Base-by-base conservation (phyloP, 2,888 invertebrate genomes). In the Nesidiocoris tenuis region DNA sequence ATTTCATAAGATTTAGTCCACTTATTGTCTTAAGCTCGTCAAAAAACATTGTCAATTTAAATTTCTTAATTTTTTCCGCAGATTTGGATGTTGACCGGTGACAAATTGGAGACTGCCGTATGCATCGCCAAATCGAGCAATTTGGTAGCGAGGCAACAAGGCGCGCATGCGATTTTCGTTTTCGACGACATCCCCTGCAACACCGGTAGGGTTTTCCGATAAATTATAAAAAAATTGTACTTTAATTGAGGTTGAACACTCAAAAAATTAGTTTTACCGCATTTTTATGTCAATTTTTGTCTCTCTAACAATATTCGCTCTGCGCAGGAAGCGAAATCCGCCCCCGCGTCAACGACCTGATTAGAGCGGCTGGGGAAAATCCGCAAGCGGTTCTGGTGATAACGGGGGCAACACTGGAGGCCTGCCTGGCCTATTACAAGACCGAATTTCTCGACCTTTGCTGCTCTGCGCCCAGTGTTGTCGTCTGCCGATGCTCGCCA, bases 71-170 rank as follows among this genome's bases (percentile, higher is more conserved):
- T 12, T 63, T 63, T 63, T 63, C 16, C 7, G 21, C 57, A 74
- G 88, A 87, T 90, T 67, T 90, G 90, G 90, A 92, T 91, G 91
- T 84, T 91, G 79, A 91, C 91, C 1, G 89, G 89, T 2, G 91
- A 91, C 82, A 91, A 90, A 85, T 83, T 98, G 78, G 99, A 99
- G 86, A 99, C 99, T 0, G 99, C 99, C 0, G 93, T 95, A 23
- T 98, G 98, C 83, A 99, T 99, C 82, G 98, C 99, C 1, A 98
- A 98, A 83, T 98, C 98, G 81, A 93, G 96, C 2, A 90, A 94
- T 80, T 87, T 99, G 74, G 94, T 95, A 70, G 90, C 93, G 0
- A 88, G 92, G 57, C 90, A 90, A 70, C 95, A 96, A 84, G 90
- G 90, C 79, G 86, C 93, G 22, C 90, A 92, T 82, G 87, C 90